Percentiles rank a stretch among this genome's conserved stretches.
Conservation (phyloP, 2,888 invertebrate species). For the Drosophila emarginata region DNA sequence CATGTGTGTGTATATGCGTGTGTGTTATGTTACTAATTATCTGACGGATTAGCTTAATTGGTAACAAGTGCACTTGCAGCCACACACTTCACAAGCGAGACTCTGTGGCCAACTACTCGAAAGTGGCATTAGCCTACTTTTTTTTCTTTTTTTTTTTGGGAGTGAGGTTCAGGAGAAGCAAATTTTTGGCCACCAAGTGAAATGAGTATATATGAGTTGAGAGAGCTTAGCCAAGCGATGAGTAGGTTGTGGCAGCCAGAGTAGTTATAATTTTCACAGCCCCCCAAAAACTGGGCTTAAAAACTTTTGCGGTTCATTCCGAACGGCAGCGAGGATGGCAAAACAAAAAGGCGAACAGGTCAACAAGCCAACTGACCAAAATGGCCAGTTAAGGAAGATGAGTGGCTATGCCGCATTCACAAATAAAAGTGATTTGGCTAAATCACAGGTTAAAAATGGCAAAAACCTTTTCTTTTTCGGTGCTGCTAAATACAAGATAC, state of each 20-base stretch:
- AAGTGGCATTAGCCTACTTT: constrained; percentile 78
- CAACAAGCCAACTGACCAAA: constrained; percentile 42
- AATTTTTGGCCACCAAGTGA: constrained; percentile 47
- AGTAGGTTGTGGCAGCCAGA: constrained; percentile 40
- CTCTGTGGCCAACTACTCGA: constrained; percentile 67
- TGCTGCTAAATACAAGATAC: not conserved
- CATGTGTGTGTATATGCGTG: constrained; percentile 37
- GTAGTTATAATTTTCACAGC: constrained; percentile 65
- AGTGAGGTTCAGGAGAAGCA: constrained; percentile 22
- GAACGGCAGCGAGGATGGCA: constrained; percentile 10
- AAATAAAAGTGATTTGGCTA: constrained; percentile 33
- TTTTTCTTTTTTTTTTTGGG: constrained; percentile 63
- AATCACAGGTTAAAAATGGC: constrained; percentile 21
- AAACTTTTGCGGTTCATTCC: constrained; percentile 61
- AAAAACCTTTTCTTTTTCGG: not conserved
- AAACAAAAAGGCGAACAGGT: constrained; percentile 45
- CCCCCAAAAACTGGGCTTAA: constrained; percentile 57
- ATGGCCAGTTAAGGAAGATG: constrained; percentile 34
- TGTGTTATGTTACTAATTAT: constrained; percentile 80
- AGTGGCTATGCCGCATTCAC: constrained; percentile 9
- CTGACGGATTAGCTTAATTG: constrained; percentile 82
- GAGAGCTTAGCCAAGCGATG: constrained; percentile 37
- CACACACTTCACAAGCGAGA: constrained; percentile 68
- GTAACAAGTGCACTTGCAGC: constrained; percentile 79
- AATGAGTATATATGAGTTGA: constrained; percentile 29